phyloP scores from a whole-genome alignment of 2,113 vertebrate genomes.

The Nothobranchius furzeri region DNA sequence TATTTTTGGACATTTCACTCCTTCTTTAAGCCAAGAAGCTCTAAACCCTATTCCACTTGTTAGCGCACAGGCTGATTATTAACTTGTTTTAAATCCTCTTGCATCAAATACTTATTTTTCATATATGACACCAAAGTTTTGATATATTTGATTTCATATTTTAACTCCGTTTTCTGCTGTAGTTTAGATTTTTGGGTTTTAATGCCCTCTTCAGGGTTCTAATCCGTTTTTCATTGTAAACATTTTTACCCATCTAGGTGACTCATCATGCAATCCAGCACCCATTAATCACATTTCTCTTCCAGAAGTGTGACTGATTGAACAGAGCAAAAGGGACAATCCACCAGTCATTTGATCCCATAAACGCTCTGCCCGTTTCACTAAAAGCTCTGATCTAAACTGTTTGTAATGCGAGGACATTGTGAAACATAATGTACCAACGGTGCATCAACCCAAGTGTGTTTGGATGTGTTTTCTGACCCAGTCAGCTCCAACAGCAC shows the following conservation, averaged over 20 bases:
- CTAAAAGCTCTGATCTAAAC: conserved; percentile 14
- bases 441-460: neutral
- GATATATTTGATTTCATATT: too few species aligned
- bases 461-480: conserved; percentile 2
- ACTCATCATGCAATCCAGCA: neutral
- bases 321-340: neutral
- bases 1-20: too few species aligned
- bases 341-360: conserved; percentile 16
- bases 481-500: conserved; percentile 17
- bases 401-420: conserved; percentile 16
- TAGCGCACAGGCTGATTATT: too few species aligned
- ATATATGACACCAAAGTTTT: too few species aligned
- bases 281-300: conserved; percentile 5
- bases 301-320: conserved; percentile 1
- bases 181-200: too few species aligned
- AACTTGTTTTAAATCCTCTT: too few species aligned
- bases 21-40: too few species aligned
- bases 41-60: too few species aligned
- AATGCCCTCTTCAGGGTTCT: too few species aligned
- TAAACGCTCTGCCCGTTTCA: neutral
- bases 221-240: too few species aligned
- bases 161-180: too few species aligned
- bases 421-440: conserved; percentile 42
- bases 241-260: neutral
- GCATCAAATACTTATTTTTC: too few species aligned